Percentiles rank a stretch among this genome's conserved stretches.
Conservation (phyloP, 2,888 invertebrate genomes). For the Cenopis cana region DNA sequence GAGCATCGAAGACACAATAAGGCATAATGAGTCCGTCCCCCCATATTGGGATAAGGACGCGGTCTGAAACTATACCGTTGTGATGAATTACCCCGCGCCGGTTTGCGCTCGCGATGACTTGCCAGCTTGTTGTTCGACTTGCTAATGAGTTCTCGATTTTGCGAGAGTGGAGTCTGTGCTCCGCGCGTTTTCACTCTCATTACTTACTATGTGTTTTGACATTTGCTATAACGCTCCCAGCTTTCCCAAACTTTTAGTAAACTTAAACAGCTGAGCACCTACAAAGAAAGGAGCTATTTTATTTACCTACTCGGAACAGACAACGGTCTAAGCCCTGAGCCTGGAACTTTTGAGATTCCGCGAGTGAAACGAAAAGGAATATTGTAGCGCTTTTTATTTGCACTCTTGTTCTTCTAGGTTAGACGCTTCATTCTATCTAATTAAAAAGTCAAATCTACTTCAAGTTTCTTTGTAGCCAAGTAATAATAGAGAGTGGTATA, state of each 20-base stretch:
- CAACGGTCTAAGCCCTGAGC: constrained; percentile 18
- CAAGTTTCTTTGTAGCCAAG: constrained; percentile 16
- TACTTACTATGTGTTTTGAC: constrained; percentile 67
- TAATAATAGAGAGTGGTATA: constrained; percentile 13
- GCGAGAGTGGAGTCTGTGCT: constrained; percentile 62
- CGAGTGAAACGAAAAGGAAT: constrained; percentile 33
- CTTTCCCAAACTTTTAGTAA: constrained; percentile 28
- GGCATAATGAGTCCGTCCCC: constrained; percentile 62
- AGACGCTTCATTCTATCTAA: constrained; percentile 14
- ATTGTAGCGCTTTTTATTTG: constrained; percentile 22
- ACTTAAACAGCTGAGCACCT: constrained; percentile 28
- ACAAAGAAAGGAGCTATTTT: constrained; percentile 33
- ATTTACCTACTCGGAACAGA: constrained; percentile 38
- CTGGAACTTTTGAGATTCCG: constrained; percentile 35
- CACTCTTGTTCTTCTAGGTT: constrained; percentile 4
- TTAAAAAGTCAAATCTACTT: constrained; percentile 18
- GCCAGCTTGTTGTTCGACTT: constrained; percentile 75
- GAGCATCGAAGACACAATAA: constrained; percentile 60
- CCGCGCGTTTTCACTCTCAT: constrained; percentile 66
- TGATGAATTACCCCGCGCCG: constrained; percentile 45
- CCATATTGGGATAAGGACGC: constrained; percentile 49
- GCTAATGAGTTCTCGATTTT: constrained; percentile 77
- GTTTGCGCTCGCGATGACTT: constrained; percentile 63
- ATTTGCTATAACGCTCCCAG: constrained; percentile 52
- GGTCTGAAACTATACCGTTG: constrained; percentile 44